Conservation (phyloP, 2,888 invertebrate species). For the Agriopis marginaria region DNA sequence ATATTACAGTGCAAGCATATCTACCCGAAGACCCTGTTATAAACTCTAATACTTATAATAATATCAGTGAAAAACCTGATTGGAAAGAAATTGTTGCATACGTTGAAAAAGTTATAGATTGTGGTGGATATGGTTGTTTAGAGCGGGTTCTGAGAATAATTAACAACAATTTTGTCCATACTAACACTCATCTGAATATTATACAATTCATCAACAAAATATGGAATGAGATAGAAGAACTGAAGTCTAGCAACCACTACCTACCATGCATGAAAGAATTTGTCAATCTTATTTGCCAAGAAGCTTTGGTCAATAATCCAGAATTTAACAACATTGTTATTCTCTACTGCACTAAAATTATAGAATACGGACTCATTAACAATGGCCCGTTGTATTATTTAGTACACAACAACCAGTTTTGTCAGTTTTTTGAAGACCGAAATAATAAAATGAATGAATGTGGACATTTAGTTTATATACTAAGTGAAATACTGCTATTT, state of each 20-base stretch:
- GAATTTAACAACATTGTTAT: constrained; percentile 66
- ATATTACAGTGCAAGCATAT: neutral
- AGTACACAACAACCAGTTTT: constrained; percentile 44
- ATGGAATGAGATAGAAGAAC: constrained; percentile 79
- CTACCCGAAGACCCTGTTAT: neutral
- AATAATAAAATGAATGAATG: constrained; percentile 52
- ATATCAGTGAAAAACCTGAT: constrained; percentile 37
- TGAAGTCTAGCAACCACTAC: constrained; percentile 79
- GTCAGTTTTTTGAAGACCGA: constrained; percentile 45
- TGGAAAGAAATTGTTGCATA: constrained; percentile 57
- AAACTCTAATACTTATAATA: neutral
- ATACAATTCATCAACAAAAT: constrained; percentile 65
- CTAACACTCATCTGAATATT: constrained; percentile 55
- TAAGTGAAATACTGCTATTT: constrained; percentile 79
- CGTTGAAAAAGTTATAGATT: constrained; percentile 69
- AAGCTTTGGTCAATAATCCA: constrained; percentile 57
- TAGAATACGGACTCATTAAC: constrained; percentile 71
- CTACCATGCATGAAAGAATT: constrained; percentile 74
- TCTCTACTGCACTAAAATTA: constrained; percentile 68
- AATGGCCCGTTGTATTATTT: constrained; percentile 69
- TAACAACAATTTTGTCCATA: constrained; percentile 58
- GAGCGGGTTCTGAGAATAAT: constrained; percentile 73
- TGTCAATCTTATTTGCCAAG: constrained; percentile 67
- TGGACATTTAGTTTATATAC: constrained; percentile 67
- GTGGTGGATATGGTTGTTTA: constrained; percentile 80